Evolutionary conservation across 2,888 invertebrate genomes (phyloP).

Genomic region (Thymelicus lineola): DNA sequence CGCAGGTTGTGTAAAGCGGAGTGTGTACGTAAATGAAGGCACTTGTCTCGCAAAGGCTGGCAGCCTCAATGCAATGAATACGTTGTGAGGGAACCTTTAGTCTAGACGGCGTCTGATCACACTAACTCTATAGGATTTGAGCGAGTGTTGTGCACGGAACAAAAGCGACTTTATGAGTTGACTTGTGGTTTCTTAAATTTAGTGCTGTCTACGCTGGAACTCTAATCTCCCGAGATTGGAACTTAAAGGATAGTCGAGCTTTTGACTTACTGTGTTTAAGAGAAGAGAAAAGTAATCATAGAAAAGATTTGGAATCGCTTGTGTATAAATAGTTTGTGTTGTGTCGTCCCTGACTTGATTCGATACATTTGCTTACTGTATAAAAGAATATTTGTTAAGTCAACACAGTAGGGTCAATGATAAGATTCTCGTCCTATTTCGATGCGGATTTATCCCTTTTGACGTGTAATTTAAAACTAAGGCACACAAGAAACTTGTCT

Average conservation of each 20-base stretch:
- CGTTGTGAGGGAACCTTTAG: conserved; percentile 37
- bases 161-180: conserved; percentile 18
- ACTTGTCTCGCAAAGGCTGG: conserved; percentile 37
- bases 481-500: conserved; percentile 12
- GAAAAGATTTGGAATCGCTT: conserved; percentile 37
- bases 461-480: conserved; percentile 24
- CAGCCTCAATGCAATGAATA: conserved; percentile 38
- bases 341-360: conserved; percentile 66
- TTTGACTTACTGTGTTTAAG: conserved; percentile 4
- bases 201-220: conserved; percentile 15
- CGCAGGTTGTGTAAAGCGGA: conserved; percentile 19
- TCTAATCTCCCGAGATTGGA: conserved; percentile 24
- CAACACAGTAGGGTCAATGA: conserved; percentile 32
- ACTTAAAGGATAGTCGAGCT: conserved; percentile 4
- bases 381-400: conserved; percentile 27
- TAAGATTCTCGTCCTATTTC: conserved; percentile 4
- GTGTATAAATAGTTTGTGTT: conserved; percentile 65
- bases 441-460: conserved; percentile 1
- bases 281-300: conserved; percentile 17
- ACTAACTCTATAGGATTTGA: conserved; percentile 36
- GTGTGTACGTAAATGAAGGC: conserved; percentile 36
- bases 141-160: conserved; percentile 27
- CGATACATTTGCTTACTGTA: conserved; percentile 29
- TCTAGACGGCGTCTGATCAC: conserved; percentile 38
- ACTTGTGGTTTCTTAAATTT: conserved; percentile 25